These are phyloP conservation scores for Gymnosoma rotundatum DNA, from an alignment of 2,888 invertebrate genomes.

Conservation along the genomic window DNA sequence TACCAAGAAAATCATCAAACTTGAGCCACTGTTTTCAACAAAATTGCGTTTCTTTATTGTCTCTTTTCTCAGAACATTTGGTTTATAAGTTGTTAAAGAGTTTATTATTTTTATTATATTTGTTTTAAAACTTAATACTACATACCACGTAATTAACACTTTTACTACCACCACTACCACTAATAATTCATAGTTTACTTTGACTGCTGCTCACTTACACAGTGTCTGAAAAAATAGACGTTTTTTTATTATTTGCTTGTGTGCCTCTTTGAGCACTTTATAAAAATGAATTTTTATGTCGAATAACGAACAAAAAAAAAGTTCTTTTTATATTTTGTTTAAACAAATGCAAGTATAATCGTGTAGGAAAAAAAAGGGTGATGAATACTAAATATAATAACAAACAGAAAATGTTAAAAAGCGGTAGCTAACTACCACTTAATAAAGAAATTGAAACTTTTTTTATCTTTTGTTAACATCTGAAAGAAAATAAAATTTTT, in stretches of 20 bases:
- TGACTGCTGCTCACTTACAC: constrained; percentile 46
- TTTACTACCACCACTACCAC: constrained; percentile 5
- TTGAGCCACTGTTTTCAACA: no score
- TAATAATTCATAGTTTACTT: constrained; percentile 22
- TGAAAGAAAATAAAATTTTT: constrained; percentile 41
- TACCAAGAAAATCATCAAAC: no score
- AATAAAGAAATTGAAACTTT: constrained; percentile 24
- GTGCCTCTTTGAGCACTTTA: constrained; percentile 1
- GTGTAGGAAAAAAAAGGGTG: constrained; percentile 14
- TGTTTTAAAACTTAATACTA: constrained; percentile 7
- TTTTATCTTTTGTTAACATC: constrained; percentile 19
- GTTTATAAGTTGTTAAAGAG: neutral
- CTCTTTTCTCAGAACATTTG: neutral
- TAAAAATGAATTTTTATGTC: constrained; percentile 32
- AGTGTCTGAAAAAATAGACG: constrained; percentile 8
- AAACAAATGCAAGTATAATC: constrained; percentile 38
- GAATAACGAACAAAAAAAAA: neutral
- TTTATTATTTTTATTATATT: neutral
- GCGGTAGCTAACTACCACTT: constrained; percentile 29
- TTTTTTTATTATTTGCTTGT: constrained; percentile 26
- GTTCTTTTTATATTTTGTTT: constrained; percentile 10
- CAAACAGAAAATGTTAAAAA: constrained; percentile 35
- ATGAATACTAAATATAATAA: constrained; percentile 35
- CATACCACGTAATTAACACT: constrained; percentile 33
- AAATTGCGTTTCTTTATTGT: neutral